Conservation (phyloP, 1,140 invertebrate genomes). For the Drosophila eugracilis region DNA sequence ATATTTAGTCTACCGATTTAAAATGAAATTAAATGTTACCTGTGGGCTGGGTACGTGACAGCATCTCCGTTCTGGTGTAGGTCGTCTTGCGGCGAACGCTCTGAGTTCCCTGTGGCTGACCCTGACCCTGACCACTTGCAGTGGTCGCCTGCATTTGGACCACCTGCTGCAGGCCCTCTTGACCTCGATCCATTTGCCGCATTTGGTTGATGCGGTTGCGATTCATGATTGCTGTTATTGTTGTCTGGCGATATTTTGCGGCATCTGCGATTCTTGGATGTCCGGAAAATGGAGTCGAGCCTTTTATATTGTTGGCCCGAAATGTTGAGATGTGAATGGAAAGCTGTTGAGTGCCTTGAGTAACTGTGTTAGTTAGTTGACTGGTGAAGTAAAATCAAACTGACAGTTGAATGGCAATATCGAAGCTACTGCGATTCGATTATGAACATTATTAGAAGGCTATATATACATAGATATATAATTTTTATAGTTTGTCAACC, state of each 20-base stretch:
- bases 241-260: background rate
- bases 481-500: no score
- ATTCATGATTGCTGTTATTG: slow-evolving; percentile 46
- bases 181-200: slow-evolving; percentile 21
- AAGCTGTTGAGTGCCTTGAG: slow-evolving; percentile 9
- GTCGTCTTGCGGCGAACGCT: slow-evolving; percentile 40
- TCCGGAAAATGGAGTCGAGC: background rate
- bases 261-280: background rate
- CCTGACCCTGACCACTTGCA: background rate
- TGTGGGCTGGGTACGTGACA: slow-evolving; percentile 16
- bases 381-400: slow-evolving; percentile 15
- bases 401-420: background rate
- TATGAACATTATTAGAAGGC: no score
- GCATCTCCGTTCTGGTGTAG: slow-evolving; percentile 41
- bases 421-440: background rate
- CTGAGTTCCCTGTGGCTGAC: background rate
- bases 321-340: slow-evolving; percentile 9
- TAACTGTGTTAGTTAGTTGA: slow-evolving; percentile 9
- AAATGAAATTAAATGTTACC: slow-evolving; percentile 28
- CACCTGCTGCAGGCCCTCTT: slow-evolving; percentile 42
- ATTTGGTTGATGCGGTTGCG: slow-evolving; percentile 32
- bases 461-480: no score
- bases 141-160: slow-evolving; percentile 1
- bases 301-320: background rate
- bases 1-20: no score